phyloP scores from a whole-genome alignment of 2,113 vertebrate genomes.

The Corynorhinus townsendii region DNA sequence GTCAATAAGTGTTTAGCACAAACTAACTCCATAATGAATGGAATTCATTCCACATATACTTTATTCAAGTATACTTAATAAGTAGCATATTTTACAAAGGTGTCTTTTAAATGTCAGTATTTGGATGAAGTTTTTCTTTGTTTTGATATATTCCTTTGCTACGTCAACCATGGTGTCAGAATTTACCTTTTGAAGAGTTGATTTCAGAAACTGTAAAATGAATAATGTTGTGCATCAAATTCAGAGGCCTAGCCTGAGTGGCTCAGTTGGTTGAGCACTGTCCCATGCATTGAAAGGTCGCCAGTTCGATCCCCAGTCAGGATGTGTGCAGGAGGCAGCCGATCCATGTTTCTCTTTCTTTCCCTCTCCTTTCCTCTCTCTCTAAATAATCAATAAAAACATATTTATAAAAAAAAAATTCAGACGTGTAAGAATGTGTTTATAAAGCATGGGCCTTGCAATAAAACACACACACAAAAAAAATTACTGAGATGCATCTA shows the following conservation, averaged over 20 bases:
- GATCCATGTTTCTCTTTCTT: no score
- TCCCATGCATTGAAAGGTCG: no score
- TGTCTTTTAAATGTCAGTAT: constrained; percentile 50
- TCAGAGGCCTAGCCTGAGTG: background rate
- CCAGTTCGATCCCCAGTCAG: no score
- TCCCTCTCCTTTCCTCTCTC: no score
- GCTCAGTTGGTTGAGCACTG: no score
- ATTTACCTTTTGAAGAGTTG: constrained; percentile 34
- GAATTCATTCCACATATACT: constrained; percentile 69
- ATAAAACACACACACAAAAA: background rate
- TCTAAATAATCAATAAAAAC: no score
- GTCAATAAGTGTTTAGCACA: constrained; percentile 43
- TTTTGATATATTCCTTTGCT: constrained; percentile 46
- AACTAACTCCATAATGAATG: constrained; percentile 59
- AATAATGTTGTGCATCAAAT: background rate
- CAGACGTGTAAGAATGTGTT: background rate
- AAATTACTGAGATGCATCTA: background rate
- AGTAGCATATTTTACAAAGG: constrained; percentile 54
- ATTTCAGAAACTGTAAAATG: constrained; percentile 24
- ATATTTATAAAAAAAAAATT: background rate
- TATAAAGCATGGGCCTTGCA: background rate
- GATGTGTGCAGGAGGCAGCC: no score
- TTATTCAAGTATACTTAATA: constrained; percentile 70
- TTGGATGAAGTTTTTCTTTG: constrained; percentile 31
- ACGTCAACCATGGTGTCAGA: constrained; percentile 19